Evolutionary conservation across 2,888 invertebrate genomes (phyloP).

Genomic region (Blastobasis lacticolella): DNA sequence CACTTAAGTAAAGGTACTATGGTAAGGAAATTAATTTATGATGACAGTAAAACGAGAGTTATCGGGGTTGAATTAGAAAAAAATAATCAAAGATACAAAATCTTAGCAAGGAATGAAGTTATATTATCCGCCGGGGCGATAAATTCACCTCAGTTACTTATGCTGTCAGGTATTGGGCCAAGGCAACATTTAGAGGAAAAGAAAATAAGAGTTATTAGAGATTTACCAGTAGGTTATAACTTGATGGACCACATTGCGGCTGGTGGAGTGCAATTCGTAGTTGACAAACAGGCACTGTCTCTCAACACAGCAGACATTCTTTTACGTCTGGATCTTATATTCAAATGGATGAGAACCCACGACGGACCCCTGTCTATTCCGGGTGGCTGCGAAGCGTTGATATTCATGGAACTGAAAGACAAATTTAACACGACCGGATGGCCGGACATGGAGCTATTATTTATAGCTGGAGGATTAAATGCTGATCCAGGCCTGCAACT

Average conservation of each 20-base stretch:
- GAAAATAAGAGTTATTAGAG: slow-evolving; percentile 69
- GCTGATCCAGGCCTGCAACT: slow-evolving; percentile 57
- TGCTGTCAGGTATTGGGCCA: slow-evolving; percentile 86
- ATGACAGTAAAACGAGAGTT: slow-evolving; percentile 68
- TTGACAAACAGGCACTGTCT: slow-evolving; percentile 47
- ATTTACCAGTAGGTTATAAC: slow-evolving; percentile 79
- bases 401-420: slow-evolving; percentile 76
- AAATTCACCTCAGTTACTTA: slow-evolving; percentile 84
- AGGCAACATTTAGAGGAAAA: slow-evolving; percentile 70
- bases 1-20: slow-evolving; percentile 75
- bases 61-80: slow-evolving; percentile 76
- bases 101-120: slow-evolving; percentile 79
- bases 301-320: slow-evolving; percentile 49
- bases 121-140: slow-evolving; percentile 85
- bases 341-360: slow-evolving; percentile 70
- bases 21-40: slow-evolving; percentile 75
- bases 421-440: slow-evolving; percentile 69
- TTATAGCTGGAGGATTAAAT: slow-evolving; percentile 72
- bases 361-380: slow-evolving; percentile 76
- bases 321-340: slow-evolving; percentile 52
- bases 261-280: slow-evolving; percentile 75
- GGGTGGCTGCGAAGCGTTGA: slow-evolving; percentile 79
- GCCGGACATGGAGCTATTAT: slow-evolving; percentile 79
- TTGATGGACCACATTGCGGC: slow-evolving; percentile 81
- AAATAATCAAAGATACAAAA: slow-evolving; percentile 60